Percentiles rank a stretch among this genome's conserved stretches.
Evolutionary conservation across 2,113 vertebrate species (phyloP).

Genomic region (Piprites chloris): DNA sequence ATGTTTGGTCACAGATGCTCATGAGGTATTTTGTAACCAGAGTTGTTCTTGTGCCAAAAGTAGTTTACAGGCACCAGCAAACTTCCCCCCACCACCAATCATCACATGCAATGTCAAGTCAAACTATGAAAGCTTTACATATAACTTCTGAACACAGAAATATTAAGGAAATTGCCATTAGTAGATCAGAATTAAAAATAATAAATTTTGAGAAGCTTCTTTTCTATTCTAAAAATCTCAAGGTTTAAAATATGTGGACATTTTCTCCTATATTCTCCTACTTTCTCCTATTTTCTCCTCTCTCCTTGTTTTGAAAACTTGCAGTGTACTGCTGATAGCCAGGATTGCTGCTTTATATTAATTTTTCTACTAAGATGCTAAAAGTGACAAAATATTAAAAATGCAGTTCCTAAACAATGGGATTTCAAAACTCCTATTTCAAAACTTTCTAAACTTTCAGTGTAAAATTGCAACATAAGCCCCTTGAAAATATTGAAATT

Average conservation of each 20-base stretch:
- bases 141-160: not conserved
- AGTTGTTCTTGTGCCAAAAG: not conserved
- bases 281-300: not conserved
- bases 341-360: not conserved
- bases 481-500: not conserved
- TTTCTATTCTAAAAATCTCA: not conserved
- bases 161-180: not conserved
- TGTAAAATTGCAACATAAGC: not conserved
- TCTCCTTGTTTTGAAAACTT: not conserved
- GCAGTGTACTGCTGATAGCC: not conserved
- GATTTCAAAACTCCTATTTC: not conserved
- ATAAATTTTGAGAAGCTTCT: not conserved
- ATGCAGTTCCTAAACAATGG: not conserved
- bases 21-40: not conserved
- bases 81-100: not conserved
- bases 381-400: not conserved
- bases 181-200: not conserved
- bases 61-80: not conserved
- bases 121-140: not conserved
- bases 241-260: not conserved
- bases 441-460: not conserved
- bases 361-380: not conserved
- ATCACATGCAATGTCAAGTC: not conserved
- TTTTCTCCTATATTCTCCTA: not conserved
- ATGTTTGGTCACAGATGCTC: slow-evolving; percentile 6